These are phyloP conservation scores for Rhopilema esculentum DNA, from an alignment of 30 jellyfish, hydroid and myxozoan genomes.

Conservation along the genomic window DNA sequence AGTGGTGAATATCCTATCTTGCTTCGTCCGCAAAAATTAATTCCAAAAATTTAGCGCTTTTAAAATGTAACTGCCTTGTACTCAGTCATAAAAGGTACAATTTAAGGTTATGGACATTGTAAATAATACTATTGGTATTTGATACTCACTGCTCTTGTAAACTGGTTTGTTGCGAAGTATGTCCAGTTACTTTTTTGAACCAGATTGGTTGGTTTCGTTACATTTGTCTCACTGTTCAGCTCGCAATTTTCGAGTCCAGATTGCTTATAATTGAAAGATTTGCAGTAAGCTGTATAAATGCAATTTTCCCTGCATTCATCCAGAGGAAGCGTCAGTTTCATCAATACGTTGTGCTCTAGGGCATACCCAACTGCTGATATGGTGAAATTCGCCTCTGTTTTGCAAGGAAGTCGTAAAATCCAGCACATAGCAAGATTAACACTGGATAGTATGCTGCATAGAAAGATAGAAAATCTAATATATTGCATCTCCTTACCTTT, in stretches of 20 bases:
- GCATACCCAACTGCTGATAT: background rate
- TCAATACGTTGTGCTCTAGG: background rate
- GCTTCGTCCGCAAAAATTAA: no score
- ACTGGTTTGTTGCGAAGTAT: conserved; percentile 5
- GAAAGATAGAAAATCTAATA: no score
- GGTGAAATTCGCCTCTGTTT: conserved; percentile 5
- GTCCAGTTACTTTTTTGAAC: background rate
- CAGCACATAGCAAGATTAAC: background rate
- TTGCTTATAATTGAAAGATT: background rate
- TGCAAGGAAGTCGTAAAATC: conserved; percentile 30
- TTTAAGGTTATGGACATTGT: no score
- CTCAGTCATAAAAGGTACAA: no score
- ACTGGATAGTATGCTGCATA: background rate
- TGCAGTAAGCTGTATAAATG: background rate
- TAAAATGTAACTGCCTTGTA: no score
- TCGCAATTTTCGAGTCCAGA: background rate
- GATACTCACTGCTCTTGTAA: background rate
- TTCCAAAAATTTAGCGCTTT: no score
- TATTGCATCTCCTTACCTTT: no score
- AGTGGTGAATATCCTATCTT: no score
- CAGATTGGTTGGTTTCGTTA: background rate
- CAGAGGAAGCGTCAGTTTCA: background rate
- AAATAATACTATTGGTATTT: background rate
- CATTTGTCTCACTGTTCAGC: background rate
- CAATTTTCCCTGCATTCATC: conserved; percentile 1